Evolutionary conservation across 2,888 invertebrate genomes (phyloP), one percentile per base, ranked within the genome.

Genomic region (Aleiodes alternator): DNA sequence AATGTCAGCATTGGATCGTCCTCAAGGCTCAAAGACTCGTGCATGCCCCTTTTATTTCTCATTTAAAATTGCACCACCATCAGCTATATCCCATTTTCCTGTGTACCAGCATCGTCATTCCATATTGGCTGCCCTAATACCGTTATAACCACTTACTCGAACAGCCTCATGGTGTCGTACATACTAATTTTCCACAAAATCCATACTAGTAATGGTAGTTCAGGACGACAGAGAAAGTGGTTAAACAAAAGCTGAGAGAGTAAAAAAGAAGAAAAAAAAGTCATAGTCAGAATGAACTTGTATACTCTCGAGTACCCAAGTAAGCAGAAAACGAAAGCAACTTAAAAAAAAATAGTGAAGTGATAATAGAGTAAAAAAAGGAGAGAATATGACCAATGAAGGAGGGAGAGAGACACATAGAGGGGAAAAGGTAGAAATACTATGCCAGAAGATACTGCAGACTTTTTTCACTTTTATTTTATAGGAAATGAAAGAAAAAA

Each of bases 381-480:
- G 76, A 77, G 80, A 74, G 64, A 75, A 68, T 64, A 59, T 55
- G 56, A 74, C 74, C 70, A 66, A 59, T 43, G 70, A 71, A 68
- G 69, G 71, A 51, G 51, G 69, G 23, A 34, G 12, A 74, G 56
- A 72, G 57, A 56, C 43, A 23, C 1, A 23, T 23, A 23, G 23
- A 23, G 23, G 23, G 23, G 2, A 2, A 23, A 23, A 23, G 23
- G 23, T 23, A 23, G 23, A 23, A 71, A 38, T 43, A 79, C 71
- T 77, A 79, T 69, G 77, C 76, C 78, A 73, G 81, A 82, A 83
- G 84, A 83, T 82, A 79, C 82, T 82, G 82, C 82, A 82, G 84
- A 85, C 82, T 83, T 83, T 31, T 83, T 82, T 82, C 84, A 79
- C 85, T 84, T 59, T 79, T 70, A 79, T 78, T 78, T 84, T 80